These are phyloP conservation scores for Troides aeacus DNA, from an alignment of 2,888 invertebrate genomes.

Conservation along the genomic window DNA sequence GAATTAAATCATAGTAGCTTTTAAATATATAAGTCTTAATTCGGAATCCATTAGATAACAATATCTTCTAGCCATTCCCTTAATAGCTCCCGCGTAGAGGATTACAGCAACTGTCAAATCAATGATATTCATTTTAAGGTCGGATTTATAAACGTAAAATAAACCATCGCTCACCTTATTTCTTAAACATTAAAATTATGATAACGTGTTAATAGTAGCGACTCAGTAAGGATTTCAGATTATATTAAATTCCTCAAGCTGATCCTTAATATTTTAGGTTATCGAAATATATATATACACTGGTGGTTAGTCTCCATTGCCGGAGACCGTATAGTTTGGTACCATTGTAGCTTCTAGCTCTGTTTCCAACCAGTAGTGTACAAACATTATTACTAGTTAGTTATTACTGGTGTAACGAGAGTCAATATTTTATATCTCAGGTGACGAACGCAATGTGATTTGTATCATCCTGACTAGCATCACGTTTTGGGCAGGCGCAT, in stretches of 20 bases:
- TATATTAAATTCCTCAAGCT: background rate
- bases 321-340: too few relatives aligned
- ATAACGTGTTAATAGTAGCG: background rate
- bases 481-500: too few relatives aligned
- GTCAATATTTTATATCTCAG: too few relatives aligned
- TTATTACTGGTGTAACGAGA: too few relatives aligned
- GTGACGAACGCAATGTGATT: too few relatives aligned
- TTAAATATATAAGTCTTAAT: conserved; percentile 37
- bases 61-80: conserved; percentile 32
- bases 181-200: background rate
- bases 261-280: background rate
- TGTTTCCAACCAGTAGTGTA: too few relatives aligned
- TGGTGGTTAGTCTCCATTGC: too few relatives aligned
- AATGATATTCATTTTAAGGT: conserved; percentile 19
- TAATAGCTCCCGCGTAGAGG: conserved; percentile 32
- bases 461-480: too few relatives aligned
- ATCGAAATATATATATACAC: background rate
- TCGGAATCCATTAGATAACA: conserved; percentile 43
- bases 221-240: background rate
- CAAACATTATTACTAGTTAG: too few relatives aligned
- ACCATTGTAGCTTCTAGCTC: too few relatives aligned
- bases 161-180: background rate
- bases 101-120: conserved; percentile 36
- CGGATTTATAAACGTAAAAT: conserved; percentile 6
- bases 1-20: conserved; percentile 35